Evolutionary conservation across 2,113 vertebrate genomes (phyloP).

Genomic region (Nibea albiflora): DNA sequence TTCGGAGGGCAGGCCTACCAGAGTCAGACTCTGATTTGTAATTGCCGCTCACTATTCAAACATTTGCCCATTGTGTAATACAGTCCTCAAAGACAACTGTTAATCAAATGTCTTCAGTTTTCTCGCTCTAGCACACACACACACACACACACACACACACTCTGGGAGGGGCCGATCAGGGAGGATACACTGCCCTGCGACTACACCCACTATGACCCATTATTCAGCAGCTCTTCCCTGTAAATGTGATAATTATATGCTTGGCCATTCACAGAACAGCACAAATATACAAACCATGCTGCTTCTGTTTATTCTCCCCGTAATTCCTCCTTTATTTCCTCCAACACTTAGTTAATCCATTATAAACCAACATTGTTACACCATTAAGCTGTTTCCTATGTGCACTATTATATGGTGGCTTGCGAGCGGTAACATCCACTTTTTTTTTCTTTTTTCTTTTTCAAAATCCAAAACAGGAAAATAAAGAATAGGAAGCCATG

Average conservation of each 20-base stretch:
- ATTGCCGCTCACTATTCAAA: constrained; percentile 16
- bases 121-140: constrained; percentile 9
- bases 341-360: constrained; percentile 67
- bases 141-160: constrained; percentile 33
- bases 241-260: constrained; percentile 88
- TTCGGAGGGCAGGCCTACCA: too few relatives aligned
- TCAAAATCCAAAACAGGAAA: background rate
- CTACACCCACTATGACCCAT: constrained; percentile 75
- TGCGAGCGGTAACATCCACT: constrained; percentile 8
- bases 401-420: constrained; percentile 20
- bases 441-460: background rate
- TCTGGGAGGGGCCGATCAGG: constrained; percentile 55
- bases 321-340: constrained; percentile 75
- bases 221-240: constrained; percentile 83
- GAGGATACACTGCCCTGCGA: constrained; percentile 52
- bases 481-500: background rate
- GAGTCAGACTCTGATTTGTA: constrained; percentile 1
- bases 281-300: constrained; percentile 77
- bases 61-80: constrained; percentile 23
- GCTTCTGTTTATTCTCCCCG: constrained; percentile 76
- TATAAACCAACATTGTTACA: constrained; percentile 62
- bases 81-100: background rate
- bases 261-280: constrained; percentile 75
- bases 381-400: constrained; percentile 54
- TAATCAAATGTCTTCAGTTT: constrained; percentile 34